phyloP scores from a whole-genome alignment of 2,888 invertebrate species.

The Diadegma fenestrale region DNA sequence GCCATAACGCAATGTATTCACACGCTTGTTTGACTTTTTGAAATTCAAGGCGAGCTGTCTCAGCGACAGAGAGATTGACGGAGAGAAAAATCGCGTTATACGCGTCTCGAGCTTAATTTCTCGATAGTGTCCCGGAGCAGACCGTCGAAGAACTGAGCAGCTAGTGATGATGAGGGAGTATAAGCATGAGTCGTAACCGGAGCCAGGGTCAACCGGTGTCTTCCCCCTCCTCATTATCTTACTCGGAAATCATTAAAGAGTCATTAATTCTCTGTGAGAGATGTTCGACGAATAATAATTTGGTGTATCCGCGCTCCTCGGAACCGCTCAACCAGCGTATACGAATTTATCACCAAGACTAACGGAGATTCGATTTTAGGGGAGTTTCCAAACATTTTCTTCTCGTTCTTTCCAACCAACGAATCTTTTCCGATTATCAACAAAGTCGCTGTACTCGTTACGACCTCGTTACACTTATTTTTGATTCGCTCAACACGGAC shows the following conservation, averaged over 20 bases:
- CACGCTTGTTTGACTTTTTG: not conserved
- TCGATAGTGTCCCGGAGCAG: conserved; percentile 37
- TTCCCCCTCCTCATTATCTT: conserved; percentile 70
- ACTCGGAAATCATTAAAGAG: conserved; percentile 53
- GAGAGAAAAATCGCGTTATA: conserved; percentile 1
- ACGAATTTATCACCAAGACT: conserved; percentile 1
- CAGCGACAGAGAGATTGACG: not conserved
- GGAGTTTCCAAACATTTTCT: not conserved
- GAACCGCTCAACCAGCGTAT: not conserved
- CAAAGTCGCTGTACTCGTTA: not conserved
- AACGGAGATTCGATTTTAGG: not conserved
- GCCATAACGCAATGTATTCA: conserved; percentile 44
- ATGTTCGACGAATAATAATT: conserved; percentile 28
- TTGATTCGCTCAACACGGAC: not conserved
- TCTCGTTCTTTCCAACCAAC: not conserved
- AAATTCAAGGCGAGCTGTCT: not conserved
- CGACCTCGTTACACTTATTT: not conserved
- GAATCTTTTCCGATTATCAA: not conserved
- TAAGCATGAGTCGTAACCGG: conserved; percentile 65
- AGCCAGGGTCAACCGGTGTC: conserved; percentile 81
- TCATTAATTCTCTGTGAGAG: conserved; percentile 55
- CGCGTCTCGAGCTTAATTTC: not conserved
- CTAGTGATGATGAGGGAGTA: conserved; percentile 72
- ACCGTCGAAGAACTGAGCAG: conserved; percentile 68
- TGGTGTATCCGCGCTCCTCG: not conserved